phyloP scores from a whole-genome alignment of 2,888 invertebrate genomes.

The Brenthis hecate region DNA sequence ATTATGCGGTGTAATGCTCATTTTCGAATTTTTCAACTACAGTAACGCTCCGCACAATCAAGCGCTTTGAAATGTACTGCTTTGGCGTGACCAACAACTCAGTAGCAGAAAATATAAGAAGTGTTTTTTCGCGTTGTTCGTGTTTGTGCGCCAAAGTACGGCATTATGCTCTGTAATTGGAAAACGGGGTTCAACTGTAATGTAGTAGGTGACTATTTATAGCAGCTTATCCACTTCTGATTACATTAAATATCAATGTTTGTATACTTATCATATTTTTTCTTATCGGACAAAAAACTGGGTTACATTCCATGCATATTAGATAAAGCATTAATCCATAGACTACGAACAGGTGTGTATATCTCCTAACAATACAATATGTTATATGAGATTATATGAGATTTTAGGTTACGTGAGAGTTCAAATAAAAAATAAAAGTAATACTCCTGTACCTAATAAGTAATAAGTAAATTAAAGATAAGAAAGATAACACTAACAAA shows the following conservation, averaged over 20 bases:
- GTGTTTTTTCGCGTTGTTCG: too few species aligned
- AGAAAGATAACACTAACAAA: conserved; percentile 12
- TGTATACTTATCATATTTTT: conserved; percentile 23
- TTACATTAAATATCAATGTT: conserved; percentile 13
- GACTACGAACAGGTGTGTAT: not conserved
- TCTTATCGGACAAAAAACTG: conserved; percentile 43
- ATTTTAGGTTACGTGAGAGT: not conserved
- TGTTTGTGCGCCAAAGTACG: too few species aligned
- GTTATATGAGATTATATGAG: not conserved
- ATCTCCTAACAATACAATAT: not conserved
- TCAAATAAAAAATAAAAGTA: not conserved
- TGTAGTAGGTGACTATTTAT: too few species aligned
- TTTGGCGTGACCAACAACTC: too few species aligned
- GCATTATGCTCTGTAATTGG: too few species aligned
- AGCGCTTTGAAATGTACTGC: too few species aligned
- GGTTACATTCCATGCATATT: conserved; percentile 36
- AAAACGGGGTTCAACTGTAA: too few species aligned
- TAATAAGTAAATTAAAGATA: conserved; percentile 12
- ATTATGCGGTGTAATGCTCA: too few species aligned
- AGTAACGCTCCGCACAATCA: too few species aligned
- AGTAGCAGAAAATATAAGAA: too few species aligned
- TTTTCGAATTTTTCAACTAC: too few species aligned
- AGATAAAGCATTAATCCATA: conserved; percentile 37
- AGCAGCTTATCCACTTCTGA: not conserved
- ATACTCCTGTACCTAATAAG: not conserved